A percentile compares a stretch with the other conserved stretches of the same genome.
These are phyloP conservation scores for Thereva unica DNA, from an alignment of 2,888 invertebrate genomes.

Conservation along the genomic window DNA sequence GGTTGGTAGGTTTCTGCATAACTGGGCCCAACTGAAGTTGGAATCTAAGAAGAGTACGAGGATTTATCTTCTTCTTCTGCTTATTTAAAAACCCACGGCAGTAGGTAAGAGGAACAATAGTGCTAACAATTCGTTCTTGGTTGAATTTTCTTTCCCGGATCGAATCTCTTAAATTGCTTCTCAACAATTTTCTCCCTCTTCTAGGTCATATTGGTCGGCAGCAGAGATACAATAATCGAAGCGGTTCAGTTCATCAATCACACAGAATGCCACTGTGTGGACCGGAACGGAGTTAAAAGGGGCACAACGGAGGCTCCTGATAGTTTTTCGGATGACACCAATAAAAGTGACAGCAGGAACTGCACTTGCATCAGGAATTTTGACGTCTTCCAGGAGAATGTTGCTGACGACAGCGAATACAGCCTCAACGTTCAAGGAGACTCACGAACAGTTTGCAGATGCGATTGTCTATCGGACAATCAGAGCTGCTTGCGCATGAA, in stretches of 20 bases:
- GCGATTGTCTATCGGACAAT: constrained; percentile 67
- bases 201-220: constrained; percentile 44
- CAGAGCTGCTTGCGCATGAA: constrained; percentile 65
- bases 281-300: constrained; percentile 36
- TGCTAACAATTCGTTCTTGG: neutral
- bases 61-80: too few relatives aligned
- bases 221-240: constrained; percentile 40
- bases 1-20: too few relatives aligned
- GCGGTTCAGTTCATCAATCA: constrained; percentile 49
- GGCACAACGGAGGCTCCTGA: constrained; percentile 9
- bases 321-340: neutral
- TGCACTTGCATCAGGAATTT: constrained; percentile 55
- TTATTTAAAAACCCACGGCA: too few relatives aligned
- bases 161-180: neutral
- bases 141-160: neutral
- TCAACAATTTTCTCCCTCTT: neutral
- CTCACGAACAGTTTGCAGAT: constrained; percentile 59
- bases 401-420: constrained; percentile 37
- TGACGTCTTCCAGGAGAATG: constrained; percentile 52
- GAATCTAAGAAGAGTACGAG: too few relatives aligned
- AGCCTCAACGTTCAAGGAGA: neutral
- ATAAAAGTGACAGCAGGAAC: constrained; percentile 16
- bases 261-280: constrained; percentile 54
- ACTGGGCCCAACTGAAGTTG: too few relatives aligned
- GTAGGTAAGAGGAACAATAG: neutral